Base-by-base conservation (phyloP, 53 echinoderm and acorn worm species). In the Glandiceps talaboti region DNA sequence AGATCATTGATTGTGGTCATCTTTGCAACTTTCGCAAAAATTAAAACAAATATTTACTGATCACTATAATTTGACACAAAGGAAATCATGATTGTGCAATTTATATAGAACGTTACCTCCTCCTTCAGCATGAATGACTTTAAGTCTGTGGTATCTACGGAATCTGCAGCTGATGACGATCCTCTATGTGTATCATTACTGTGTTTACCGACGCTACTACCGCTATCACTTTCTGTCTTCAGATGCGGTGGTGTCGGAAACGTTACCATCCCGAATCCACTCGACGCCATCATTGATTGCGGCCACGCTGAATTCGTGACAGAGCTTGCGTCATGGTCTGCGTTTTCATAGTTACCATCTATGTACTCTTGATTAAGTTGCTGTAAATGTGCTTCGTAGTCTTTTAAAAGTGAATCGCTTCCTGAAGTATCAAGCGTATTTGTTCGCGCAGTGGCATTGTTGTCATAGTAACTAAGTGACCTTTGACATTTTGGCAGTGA, bases 41-140 rank as follows among this genome's bases (percentile, higher is more conserved):
- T n/a, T n/a, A n/a, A n/a, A n/a, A n/a, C n/a, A n/a, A n/a, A n/a
- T n/a, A n/a, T n/a, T n/a, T n/a, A n/a, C n/a, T n/a, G n/a, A n/a
- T n/a, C n/a, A n/a, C n/a, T n/a, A n/a, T n/a, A n/a, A n/a, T n/a
- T n/a, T n/a, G n/a, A n/a, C n/a, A n/a, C n/a, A n/a, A n/a, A n/a
- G n/a, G n/a, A n/a, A n/a, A n/a, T n/a, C n/a, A n/a, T n/a, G n/a
- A n/a, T n/a, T n/a, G n/a, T n/a, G n/a, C n/a, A n/a, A n/a, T n/a
- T n/a, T n/a, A n/a, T n/a, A n/a, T n/a, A n/a, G n/a, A n/a, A n/a
- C 31, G 26, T 87, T 75, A 94, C 94, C 83, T 91, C 91, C 75
- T 94, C 91, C 20, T 84, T 80, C 73, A 86, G 82, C 30, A 77
- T 83, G 76, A 88, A 88, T 12, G 85, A 83, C 74, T 85, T 82